Evolutionary conservation across 2,888 invertebrate genomes (phyloP).

Genomic region (Melanostoma mellinum): DNA sequence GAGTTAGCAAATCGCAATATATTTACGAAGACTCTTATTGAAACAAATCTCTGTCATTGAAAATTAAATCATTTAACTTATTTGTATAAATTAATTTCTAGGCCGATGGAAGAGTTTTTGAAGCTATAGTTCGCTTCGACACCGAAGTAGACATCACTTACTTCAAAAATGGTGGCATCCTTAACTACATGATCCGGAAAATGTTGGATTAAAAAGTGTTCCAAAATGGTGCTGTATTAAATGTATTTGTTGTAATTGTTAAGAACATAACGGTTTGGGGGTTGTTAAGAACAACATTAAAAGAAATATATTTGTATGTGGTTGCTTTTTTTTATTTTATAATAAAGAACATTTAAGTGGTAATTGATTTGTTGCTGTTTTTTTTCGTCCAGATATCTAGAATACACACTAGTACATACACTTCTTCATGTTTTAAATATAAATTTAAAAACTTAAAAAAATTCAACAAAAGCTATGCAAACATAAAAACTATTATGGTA

Average conservation of each 20-base stretch:
- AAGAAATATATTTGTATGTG: conserved; percentile 27
- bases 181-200: conserved; percentile 98
- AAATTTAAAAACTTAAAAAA: conserved; percentile 52
- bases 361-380: conserved; percentile 37
- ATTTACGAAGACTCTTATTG: too few relatives aligned
- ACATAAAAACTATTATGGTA: conserved; percentile 38
- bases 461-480: conserved; percentile 50
- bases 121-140: conserved; percentile 93
- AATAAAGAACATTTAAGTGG: conserved; percentile 54
- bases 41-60: background rate
- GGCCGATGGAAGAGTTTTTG: conserved; percentile 87
- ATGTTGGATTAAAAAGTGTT: conserved; percentile 83
- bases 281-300: conserved; percentile 17
- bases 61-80: conserved; percentile 1
- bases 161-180: conserved; percentile 95
- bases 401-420: conserved; percentile 27
- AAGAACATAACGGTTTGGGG: conserved; percentile 37
- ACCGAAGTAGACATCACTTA: conserved; percentile 98
- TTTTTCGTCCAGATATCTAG: conserved; percentile 41
- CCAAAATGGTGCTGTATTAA: background rate
- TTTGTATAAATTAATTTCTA: conserved; percentile 76
- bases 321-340: conserved; percentile 26
- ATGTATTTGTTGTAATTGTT: conserved; percentile 44
- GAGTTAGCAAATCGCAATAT: too few relatives aligned
- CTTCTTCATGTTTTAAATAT: conserved; percentile 19